Percentiles rank a stretch among this genome's conserved stretches.
phyloP scores from a whole-genome alignment of 1,140 invertebrate genomes.

The Mactra quadrangularis region DNA sequence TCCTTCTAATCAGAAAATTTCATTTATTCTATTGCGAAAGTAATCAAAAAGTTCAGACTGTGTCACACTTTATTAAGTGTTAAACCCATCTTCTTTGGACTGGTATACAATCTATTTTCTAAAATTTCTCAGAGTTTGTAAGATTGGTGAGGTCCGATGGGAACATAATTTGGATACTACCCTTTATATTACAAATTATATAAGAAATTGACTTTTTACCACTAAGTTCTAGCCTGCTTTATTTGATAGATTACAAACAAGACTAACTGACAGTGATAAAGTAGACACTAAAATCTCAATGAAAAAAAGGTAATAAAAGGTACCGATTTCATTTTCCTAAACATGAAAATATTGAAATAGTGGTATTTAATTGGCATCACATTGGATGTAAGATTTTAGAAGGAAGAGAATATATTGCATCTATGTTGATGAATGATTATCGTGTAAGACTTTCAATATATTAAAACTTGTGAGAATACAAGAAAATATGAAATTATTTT shows the following conservation, averaged over 20 bases:
- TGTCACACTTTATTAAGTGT: slow-evolving; percentile 64
- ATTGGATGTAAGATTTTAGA: no score
- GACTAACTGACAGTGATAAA: no score
- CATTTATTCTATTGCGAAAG: slow-evolving; percentile 64
- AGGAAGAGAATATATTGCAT: no score
- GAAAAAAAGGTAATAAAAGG: no score
- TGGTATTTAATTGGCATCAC: no score
- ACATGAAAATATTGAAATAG: no score
- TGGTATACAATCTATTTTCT: slow-evolving; percentile 65
- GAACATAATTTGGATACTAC: slow-evolving; percentile 56
- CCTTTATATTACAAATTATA: slow-evolving; percentile 63
- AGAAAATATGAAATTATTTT: no score
- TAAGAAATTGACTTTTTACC: slow-evolving; percentile 58
- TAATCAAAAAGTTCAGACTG: slow-evolving; percentile 65
- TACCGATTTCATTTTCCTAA: no score
- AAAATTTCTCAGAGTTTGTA: slow-evolving; percentile 40
- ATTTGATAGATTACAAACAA: slow-evolving; percentile 46
- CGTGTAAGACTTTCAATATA: no score
- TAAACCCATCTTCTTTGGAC: slow-evolving; percentile 59
- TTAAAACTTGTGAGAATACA: no score
- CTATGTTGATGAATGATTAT: no score
- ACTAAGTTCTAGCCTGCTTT: slow-evolving; percentile 8
- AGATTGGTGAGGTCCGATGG: slow-evolving; percentile 52
- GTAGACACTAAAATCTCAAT: no score
- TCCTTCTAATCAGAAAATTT: slow-evolving; percentile 61